A percentile compares a stretch with the other conserved stretches of the same genome.
Conservation (phyloP, 2,888 invertebrate species). For the Himalopsyche anomala region DNA sequence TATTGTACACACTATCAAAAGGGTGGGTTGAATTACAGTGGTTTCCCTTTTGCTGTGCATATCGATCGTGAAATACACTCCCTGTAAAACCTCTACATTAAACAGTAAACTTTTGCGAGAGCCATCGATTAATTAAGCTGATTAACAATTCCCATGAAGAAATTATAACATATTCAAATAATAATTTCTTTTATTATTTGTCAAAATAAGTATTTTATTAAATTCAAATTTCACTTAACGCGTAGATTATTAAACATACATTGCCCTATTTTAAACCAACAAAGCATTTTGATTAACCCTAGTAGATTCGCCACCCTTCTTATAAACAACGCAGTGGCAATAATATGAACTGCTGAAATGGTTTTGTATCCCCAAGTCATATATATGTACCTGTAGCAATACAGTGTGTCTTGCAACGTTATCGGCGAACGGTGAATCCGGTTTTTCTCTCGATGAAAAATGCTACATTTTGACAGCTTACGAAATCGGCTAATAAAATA, state of each 20-base stretch:
- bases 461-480: slow-evolving; percentile 36
- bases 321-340: not conserved
- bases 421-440: slow-evolving; percentile 17
- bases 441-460: slow-evolving; percentile 7
- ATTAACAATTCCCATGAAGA: not conserved
- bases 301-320: not conserved
- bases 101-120: not conserved
- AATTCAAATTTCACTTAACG: too few relatives aligned
- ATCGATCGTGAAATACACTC: slow-evolving; percentile 56
- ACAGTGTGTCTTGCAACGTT: not conserved
- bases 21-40: slow-evolving; percentile 54
- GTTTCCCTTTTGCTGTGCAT: slow-evolving; percentile 57
- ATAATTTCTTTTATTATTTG: too few relatives aligned
- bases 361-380: not conserved
- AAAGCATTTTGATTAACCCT: slow-evolving; percentile 58
- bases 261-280: slow-evolving; percentile 43
- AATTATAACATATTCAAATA: too few relatives aligned
- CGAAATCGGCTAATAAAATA: slow-evolving; percentile 35
- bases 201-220: too few relatives aligned
- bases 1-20: slow-evolving; percentile 45
- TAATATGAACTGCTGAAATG: not conserved
- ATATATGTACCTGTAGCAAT: not conserved
- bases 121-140: slow-evolving; percentile 3
- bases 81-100: slow-evolving; percentile 9
- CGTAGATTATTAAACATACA: not conserved